phyloP scores from a whole-genome alignment of 2,888 invertebrate species.

The Camponotus fellah region DNA sequence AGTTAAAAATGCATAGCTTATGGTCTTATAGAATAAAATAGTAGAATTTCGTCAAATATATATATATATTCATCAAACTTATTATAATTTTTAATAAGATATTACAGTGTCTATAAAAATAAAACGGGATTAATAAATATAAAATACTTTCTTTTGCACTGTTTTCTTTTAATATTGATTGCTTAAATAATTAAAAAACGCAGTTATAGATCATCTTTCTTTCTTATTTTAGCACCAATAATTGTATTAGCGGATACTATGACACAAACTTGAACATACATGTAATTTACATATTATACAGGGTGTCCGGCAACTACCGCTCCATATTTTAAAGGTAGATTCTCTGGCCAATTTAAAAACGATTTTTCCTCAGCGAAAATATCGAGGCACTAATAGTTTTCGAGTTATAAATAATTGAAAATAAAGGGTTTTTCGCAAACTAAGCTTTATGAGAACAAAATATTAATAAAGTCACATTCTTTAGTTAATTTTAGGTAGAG shows the following conservation, averaged over 20 bases:
- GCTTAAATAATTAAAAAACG: neutral
- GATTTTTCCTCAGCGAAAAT: too few relatives aligned
- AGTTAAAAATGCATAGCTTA: neutral
- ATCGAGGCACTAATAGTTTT: too few relatives aligned
- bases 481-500: too few relatives aligned
- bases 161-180: neutral
- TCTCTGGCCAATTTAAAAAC: too few relatives aligned
- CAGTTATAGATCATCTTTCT: neutral
- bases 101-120: neutral
- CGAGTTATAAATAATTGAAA: too few relatives aligned
- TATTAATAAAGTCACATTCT: too few relatives aligned
- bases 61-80: neutral
- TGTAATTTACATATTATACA: constrained; percentile 39
- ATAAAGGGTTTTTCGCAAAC: too few relatives aligned
- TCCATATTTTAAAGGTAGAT: too few relatives aligned
- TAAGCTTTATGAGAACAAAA: too few relatives aligned
- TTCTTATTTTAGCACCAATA: neutral
- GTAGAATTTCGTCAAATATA: neutral
- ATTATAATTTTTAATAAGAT: neutral
- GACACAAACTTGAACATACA: neutral
- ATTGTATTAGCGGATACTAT: neutral
- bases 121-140: neutral
- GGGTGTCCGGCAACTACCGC: too few relatives aligned
- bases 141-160: neutral
- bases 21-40: neutral